These are phyloP conservation scores for Microtus richardsoni DNA, from an alignment of 2,113 vertebrate species.

Conservation along the genomic window DNA sequence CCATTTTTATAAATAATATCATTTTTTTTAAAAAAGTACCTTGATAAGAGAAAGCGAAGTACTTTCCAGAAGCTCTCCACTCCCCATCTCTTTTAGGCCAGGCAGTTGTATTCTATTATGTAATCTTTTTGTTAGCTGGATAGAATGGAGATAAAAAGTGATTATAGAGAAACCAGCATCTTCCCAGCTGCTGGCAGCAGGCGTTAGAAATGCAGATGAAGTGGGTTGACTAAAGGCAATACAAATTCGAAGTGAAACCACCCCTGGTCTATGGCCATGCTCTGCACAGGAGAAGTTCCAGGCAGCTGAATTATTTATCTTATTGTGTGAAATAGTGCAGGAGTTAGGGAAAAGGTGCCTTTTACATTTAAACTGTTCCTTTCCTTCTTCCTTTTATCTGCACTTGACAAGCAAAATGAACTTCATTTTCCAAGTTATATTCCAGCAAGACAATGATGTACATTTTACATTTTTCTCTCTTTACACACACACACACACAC, in stretches of 20 bases:
- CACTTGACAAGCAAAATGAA: slow-evolving; percentile 84
- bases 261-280: slow-evolving; percentile 92
- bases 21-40: slow-evolving; percentile 53
- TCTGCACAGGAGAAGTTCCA: slow-evolving; percentile 92
- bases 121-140: slow-evolving; percentile 84
- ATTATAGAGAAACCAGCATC: slow-evolving; percentile 87
- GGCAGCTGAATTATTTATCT: slow-evolving; percentile 96
- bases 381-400: slow-evolving; percentile 83
- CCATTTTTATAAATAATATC: slow-evolving; percentile 66
- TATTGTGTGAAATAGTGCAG: slow-evolving; percentile 90
- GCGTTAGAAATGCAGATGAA: slow-evolving; percentile 99
- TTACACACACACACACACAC: not conserved
- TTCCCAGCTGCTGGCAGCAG: slow-evolving; percentile 93
- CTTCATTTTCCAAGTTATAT: slow-evolving; percentile 81
- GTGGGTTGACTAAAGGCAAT: slow-evolving; percentile 96
- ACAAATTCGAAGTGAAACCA: slow-evolving; percentile 99
- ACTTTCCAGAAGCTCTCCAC: slow-evolving; percentile 79
- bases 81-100: slow-evolving; percentile 81
- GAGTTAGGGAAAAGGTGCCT: slow-evolving; percentile 89
- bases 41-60: slow-evolving; percentile 79
- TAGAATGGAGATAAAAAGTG: slow-evolving; percentile 93
- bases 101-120: slow-evolving; percentile 83
- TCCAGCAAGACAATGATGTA: slow-evolving; percentile 55
- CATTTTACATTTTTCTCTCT: not conserved
- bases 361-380: slow-evolving; percentile 88